Conservation (phyloP, 2,888 invertebrate species). For the Cephus spinipes region DNA sequence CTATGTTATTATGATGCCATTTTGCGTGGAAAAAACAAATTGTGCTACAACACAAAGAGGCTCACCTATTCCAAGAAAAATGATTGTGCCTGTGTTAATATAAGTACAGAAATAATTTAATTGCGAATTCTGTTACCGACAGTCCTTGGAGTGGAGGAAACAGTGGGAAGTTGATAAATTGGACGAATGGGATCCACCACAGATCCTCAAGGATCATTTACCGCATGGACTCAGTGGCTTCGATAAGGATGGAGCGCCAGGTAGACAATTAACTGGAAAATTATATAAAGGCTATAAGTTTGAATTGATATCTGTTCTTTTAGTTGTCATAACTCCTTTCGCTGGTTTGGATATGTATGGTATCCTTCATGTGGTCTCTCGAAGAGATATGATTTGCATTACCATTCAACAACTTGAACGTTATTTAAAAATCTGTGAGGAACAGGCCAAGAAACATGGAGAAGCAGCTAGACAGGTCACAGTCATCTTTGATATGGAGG, state of each 20-base stretch:
- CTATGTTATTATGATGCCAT: not conserved
- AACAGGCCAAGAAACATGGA: constrained; percentile 74
- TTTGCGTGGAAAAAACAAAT: not conserved
- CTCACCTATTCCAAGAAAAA: not conserved
- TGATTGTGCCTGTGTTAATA: not conserved
- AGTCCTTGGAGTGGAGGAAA: constrained; percentile 81
- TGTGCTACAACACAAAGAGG: not conserved
- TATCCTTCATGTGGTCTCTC: constrained; percentile 78
- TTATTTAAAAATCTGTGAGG: constrained; percentile 73
- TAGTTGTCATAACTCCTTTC: constrained; percentile 85
- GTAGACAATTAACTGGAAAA: constrained; percentile 62
- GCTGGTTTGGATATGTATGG: constrained; percentile 86
- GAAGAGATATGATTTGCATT: constrained; percentile 79
- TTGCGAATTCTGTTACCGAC: constrained; percentile 16
- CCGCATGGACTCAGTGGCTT: constrained; percentile 85
- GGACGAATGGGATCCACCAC: constrained; percentile 78
- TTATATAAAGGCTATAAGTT: constrained; percentile 16
- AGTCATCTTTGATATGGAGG: constrained; percentile 82
- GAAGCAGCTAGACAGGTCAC: constrained; percentile 76
- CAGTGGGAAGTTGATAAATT: constrained; percentile 82
- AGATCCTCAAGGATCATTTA: constrained; percentile 77
- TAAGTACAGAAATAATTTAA: not conserved
- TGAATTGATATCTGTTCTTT: constrained; percentile 29
- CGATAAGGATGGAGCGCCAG: constrained; percentile 86
- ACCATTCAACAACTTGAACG: constrained; percentile 77